Evolutionary conservation across 2,797 vertebrate species (phyloP), one percentile per base, ranked within the genome.

Genomic region (Anabas testudineus): DNA sequence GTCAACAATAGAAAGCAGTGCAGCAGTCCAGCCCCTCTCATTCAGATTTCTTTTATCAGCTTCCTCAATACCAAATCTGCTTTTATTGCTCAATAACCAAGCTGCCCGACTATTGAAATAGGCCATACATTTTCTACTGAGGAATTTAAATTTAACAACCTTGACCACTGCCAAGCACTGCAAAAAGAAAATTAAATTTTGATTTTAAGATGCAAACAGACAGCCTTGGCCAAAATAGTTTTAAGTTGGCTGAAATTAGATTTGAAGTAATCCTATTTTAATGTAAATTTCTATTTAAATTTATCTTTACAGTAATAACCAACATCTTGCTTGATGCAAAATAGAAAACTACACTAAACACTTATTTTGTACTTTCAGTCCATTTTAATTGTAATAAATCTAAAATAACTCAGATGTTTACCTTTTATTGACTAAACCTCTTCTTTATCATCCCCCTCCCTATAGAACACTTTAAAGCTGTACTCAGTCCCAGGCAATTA

Each of bases 1-100:
- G 95, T 92, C 91, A 95, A 95, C 95, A 96, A 95, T 94, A 93
- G 94, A 93, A 90, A 92, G 90, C 90, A 81, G 90, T 84, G 83
- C 84, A 83, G 79, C 76, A 81, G 90, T 85, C 81, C 76, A 80
- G 57, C 83, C 85, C 78, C 83, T 86, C 78, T 7, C 79, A 88
- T 92, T 95, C 93, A 93, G 87, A 91, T 73, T 15, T 91, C 87
- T 84, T 90, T 94, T 92, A 96, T 94, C 91, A 94, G 93, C 88
- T 93, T 94, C 76, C 70, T 91, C 90, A 90, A 90, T 90, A 81
- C 34, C 82, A 83, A 90, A 91, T 89, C 92, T 92, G 85, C 89
- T 93, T 93, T 91, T 21, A 76, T 58, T 46, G 24, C 64, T 90
- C 78, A 86, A 84, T 76, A 85, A 45, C 91, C 64, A 82, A 94